Percentiles rank a stretch among this genome's conserved stretches.
These are phyloP conservation scores for Oreochromis spilurus DNA, from an alignment of 2,113 vertebrate genomes.

Conservation along the genomic window DNA sequence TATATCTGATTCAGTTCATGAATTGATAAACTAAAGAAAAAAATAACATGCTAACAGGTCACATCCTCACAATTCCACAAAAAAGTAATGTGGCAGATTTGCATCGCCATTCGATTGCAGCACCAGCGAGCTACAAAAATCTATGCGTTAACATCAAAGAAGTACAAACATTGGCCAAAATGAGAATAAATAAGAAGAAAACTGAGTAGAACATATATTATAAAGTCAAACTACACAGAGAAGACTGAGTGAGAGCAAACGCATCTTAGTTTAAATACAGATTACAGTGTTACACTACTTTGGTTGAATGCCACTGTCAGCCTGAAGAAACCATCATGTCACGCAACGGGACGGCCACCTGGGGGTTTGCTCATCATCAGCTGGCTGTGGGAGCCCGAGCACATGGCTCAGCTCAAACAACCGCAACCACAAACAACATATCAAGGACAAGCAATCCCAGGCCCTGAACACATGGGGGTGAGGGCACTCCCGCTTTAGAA, in stretches of 20 bases:
- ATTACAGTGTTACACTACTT: neutral
- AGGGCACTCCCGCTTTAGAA: neutral
- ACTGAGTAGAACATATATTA: neutral
- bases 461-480: neutral
- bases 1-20: neutral
- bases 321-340: constrained; percentile 1
- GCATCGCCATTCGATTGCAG: fast-evolving
- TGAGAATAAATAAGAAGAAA: neutral
- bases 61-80: neutral
- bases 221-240: neutral
- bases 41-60: neutral
- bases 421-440: constrained; percentile 9
- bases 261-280: neutral
- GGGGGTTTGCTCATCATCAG: constrained; percentile 22
- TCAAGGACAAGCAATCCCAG: constrained; percentile 25
- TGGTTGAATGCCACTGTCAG: neutral
- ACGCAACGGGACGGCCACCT: neutral
- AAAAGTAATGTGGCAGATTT: neutral
- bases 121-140: neutral
- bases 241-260: neutral
- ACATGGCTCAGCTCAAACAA: constrained; percentile 1
- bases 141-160: neutral
- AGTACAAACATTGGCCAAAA: neutral
- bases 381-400: constrained; percentile 15
- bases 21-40: neutral